Evolutionary conservation across 1,140 invertebrate species (phyloP).

Genomic region (Bombus cullumanus): DNA sequence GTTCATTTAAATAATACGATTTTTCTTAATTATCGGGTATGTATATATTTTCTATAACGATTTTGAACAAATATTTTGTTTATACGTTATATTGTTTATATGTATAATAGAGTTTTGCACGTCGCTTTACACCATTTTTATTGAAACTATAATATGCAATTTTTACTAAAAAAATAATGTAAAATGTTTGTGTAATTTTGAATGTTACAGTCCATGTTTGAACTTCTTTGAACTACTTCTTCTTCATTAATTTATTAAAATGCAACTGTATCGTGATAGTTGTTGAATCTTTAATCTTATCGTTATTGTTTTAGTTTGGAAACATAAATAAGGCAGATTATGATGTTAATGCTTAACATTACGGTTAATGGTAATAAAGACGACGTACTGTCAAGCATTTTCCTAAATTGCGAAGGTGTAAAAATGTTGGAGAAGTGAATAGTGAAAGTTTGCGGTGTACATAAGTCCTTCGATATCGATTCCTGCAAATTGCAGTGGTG

Average conservation of each 20-base stretch:
- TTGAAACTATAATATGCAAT: not conserved
- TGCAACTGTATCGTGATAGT: not conserved
- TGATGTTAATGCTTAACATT: not conserved
- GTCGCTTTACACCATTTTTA: too few species aligned
- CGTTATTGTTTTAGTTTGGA: constrained; percentile 2
- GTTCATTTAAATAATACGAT: not conserved
- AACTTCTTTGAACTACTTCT: not conserved
- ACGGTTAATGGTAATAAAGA: not conserved
- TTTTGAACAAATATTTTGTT: not conserved
- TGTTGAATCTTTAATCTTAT: not conserved
- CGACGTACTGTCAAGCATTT: not conserved
- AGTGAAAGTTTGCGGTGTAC: constrained; percentile 18
- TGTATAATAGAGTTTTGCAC: too few species aligned
- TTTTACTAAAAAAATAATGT: not conserved
- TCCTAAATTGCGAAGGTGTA: not conserved
- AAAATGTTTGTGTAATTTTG: not conserved
- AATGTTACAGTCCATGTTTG: not conserved
- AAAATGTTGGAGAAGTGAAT: not conserved
- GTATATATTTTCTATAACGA: too few species aligned
- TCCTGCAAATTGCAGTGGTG: constrained; percentile 46
- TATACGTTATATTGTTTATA: too few species aligned
- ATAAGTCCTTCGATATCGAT: constrained; percentile 59
- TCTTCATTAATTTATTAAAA: not conserved
- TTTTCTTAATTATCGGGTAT: not conserved
- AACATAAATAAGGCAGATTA: not conserved